Evolutionary conservation across 2,113 vertebrate genomes (phyloP).

Genomic region (Ictalurus punctatus): DNA sequence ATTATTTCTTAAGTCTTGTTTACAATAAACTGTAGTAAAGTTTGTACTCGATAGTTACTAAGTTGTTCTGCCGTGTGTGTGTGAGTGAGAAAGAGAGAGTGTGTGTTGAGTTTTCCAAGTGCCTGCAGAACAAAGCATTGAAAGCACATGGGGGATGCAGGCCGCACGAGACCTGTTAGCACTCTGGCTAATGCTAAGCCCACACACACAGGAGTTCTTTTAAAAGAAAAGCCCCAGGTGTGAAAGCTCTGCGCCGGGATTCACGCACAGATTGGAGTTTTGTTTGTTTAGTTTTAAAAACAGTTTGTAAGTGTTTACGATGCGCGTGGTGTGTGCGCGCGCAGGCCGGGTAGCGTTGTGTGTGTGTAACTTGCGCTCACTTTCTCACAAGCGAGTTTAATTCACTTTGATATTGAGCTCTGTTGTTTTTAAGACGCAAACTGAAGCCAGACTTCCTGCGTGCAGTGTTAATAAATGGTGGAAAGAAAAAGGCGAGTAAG

Average conservation of each 20-base stretch:
- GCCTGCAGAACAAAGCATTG: slow-evolving; percentile 81
- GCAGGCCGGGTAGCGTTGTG: not conserved
- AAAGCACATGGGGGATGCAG: slow-evolving; percentile 81
- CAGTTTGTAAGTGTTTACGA: not conserved
- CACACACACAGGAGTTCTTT: not conserved
- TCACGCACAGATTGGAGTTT: not conserved
- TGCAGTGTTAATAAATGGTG: too few relatives aligned
- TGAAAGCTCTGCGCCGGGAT: not conserved
- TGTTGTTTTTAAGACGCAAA: not conserved
- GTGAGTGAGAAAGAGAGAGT: slow-evolving; percentile 7
- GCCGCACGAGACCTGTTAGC: slow-evolving; percentile 67
- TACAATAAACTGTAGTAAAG: not conserved
- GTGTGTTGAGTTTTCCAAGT: slow-evolving; percentile 61
- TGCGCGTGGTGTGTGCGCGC: slow-evolving; percentile 21
- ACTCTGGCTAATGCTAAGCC: slow-evolving; percentile 26
- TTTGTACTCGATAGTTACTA: slow-evolving; percentile 17
- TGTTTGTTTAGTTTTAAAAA: not conserved
- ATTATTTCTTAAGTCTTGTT: too few relatives aligned
- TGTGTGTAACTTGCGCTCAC: not conserved
- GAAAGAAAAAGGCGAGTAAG: too few relatives aligned
- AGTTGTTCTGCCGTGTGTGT: slow-evolving; percentile 49
- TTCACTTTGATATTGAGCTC: too few relatives aligned
- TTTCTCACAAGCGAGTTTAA: not conserved
- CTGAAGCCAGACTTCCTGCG: not conserved
- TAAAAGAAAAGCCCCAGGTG: not conserved